Evolutionary conservation across 2,113 vertebrate genomes (phyloP), one percentile per base, ranked within the genome.

Genomic region (Calidris pugnax): DNA sequence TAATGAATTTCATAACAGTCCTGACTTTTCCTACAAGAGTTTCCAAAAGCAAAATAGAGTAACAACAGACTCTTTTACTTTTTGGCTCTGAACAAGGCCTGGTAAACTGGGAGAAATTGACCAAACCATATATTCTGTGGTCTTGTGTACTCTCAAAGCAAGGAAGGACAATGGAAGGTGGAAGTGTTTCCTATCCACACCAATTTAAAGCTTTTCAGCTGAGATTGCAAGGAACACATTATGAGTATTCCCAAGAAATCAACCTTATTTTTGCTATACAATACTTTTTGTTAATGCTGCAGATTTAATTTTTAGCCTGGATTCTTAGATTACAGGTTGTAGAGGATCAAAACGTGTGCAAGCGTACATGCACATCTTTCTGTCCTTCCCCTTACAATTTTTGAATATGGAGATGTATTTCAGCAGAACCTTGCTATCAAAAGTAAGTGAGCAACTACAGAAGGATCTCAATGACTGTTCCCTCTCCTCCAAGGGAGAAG

Each of bases 1-100:
- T 79, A 96, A 75, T 74, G 74, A 90, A 96, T 93, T 97, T 94
- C 64, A 33, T 73, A 89, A 85, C 28, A 39, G 17, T 37, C 37
- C 74, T 91, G 77, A 79, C 90, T 87, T 93, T 68, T 66, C 50
- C 74, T 91, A 35, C 24, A n/a, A 66, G 39, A 82, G 26, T 69
- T 79, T 87, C 22, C 28, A 89, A 87, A 89, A 95, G 24, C 41
- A 84, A 86, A 85, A 32, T 12, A 59, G 51, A 81, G 16, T 86
- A 89, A 81, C 47, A 76, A 41, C 30, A 67, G 30, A 35, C 3
- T 75, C n/a, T 66, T 71, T 41, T 11, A 55, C n/a, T 62, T 67
- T 43, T 28, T 90, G 28, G 4, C 9, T 81, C 35, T 86, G 47
- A 90, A 93, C 51, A 74, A 71, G 35, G 41, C 27, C 32, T 59